These are phyloP conservation scores for Lasioglossum calceatum DNA, from an alignment of 2,888 invertebrate genomes.

Conservation along the genomic window DNA sequence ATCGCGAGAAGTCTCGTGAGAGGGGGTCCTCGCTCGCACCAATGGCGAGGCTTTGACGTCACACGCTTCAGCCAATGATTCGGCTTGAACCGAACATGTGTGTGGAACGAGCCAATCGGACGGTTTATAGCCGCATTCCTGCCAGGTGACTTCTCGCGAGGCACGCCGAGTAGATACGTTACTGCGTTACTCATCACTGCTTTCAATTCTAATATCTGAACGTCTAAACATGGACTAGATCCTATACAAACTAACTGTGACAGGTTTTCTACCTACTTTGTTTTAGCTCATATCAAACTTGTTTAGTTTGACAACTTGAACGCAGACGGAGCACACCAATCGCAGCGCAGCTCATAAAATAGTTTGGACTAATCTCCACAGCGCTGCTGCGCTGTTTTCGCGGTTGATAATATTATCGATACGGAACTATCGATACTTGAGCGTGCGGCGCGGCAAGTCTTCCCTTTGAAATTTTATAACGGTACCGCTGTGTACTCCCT, in stretches of 20 bases:
- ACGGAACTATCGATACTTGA: slow-evolving; percentile 13
- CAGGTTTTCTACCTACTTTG: neutral
- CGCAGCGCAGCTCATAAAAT: slow-evolving; percentile 19
- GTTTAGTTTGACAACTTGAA: slow-evolving; percentile 73
- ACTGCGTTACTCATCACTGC: neutral
- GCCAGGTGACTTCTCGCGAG: too few species aligned
- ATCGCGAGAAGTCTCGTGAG: too few species aligned
- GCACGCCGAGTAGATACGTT: too few species aligned
- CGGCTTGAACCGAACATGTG: too few species aligned
- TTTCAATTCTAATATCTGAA: neutral
- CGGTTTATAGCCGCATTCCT: too few species aligned
- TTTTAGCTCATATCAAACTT: slow-evolving; percentile 43
- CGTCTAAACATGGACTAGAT: neutral
- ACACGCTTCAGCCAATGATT: too few species aligned
- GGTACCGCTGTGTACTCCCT: neutral
- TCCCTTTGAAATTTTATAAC: neutral
- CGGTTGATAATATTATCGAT: slow-evolving; percentile 45
- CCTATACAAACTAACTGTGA: neutral
- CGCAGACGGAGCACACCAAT: slow-evolving; percentile 55
- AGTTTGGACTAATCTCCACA: slow-evolving; percentile 18
- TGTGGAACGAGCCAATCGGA: too few species aligned
- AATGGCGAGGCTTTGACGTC: too few species aligned
- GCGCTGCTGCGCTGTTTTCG: slow-evolving; percentile 44
- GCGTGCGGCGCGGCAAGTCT: neutral
- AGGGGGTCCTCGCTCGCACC: too few species aligned